Evolutionary conservation across 2,797 vertebrate genomes (phyloP), one percentile per base, ranked within the genome.

Genomic region (Coregonus sp.): DNA sequence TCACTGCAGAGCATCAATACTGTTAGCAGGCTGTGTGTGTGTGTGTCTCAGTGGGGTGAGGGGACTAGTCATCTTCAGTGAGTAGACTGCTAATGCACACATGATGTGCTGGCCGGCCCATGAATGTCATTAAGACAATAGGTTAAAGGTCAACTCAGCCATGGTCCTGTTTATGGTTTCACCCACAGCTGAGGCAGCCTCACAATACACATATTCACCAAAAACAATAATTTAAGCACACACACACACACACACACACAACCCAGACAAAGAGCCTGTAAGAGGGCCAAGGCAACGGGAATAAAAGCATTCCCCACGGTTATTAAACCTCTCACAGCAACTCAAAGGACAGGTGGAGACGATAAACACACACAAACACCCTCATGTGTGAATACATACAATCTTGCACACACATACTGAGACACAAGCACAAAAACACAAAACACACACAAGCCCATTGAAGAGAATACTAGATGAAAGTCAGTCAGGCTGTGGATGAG

Each of bases 81-180:
- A 81, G 79, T 77, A 75, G 79, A 82, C 68, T 81, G 51, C 78
- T 77, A 76, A 84, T 83, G 78, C 78, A 77, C 80, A 70, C 63
- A 81, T 56, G 76, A 76, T 70, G 67, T 25, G 66, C 35, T 50
- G 33, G 75, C 70, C 76, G 75, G 66, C 80, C 76, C 82, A 81
- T 85, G 75, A 85, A 84, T 81, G 81, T 82, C 75, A 85, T 85
- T 75, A 74, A 70, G 76, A 78, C 65, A 74, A 5, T 52, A 74
- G 83, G 85, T 88, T 65, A 88, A 82, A 89, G 86, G 87, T 88
- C 84, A 90, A 89, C 40, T 47, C 78, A 75, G 69, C 78, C 81
- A 87, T 47, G 40, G 76, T 88, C 5, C 7, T 37, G 68, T 83
- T 75, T 47, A 29, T 25, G 54, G 31, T 63, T 59, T 29, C 20